Percentiles rank a stretch among this genome's conserved stretches.
phyloP scores from a whole-genome alignment of 1,140 invertebrate species.

The Oedothorax gibbosus region DNA sequence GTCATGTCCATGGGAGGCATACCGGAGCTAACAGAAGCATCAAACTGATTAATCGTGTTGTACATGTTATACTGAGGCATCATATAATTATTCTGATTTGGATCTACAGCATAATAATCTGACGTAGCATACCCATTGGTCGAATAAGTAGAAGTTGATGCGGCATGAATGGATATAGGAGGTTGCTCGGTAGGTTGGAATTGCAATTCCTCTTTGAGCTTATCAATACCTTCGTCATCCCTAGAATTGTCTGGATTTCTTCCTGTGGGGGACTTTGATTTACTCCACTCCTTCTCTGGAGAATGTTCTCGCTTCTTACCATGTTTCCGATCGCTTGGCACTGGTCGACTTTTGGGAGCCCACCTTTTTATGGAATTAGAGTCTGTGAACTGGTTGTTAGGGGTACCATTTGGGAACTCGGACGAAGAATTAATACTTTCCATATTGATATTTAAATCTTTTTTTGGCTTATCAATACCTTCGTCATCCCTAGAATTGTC shows the following conservation, averaged over 20 bases:
- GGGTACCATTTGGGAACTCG: too few relatives aligned
- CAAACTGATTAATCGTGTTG: neutral
- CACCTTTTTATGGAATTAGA: too few relatives aligned
- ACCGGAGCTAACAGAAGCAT: neutral
- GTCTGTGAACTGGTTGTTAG: too few relatives aligned
- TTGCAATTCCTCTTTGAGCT: neutral
- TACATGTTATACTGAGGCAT: neutral
- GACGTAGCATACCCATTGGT: neutral
- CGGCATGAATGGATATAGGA: neutral
- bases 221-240: neutral
- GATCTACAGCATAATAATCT: constrained; percentile 8
- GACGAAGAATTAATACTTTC: too few relatives aligned
- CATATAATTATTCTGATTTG: neutral
- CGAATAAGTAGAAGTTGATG: neutral
- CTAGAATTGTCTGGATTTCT: neutral
- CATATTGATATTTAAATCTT: too few relatives aligned
- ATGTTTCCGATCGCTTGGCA: neutral
- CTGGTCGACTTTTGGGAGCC: too few relatives aligned
- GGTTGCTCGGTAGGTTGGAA: neutral
- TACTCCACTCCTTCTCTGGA: neutral
- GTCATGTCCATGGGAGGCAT: neutral
- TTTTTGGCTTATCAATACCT: too few relatives aligned
- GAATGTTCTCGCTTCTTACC: neutral
- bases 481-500: too few relatives aligned
- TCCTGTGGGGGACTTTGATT: neutral